Percentiles rank a stretch among this genome's conserved stretches.
These are phyloP conservation scores for Drosophila navojoa DNA, from an alignment of 1,140 invertebrate species.

Conservation along the genomic window DNA sequence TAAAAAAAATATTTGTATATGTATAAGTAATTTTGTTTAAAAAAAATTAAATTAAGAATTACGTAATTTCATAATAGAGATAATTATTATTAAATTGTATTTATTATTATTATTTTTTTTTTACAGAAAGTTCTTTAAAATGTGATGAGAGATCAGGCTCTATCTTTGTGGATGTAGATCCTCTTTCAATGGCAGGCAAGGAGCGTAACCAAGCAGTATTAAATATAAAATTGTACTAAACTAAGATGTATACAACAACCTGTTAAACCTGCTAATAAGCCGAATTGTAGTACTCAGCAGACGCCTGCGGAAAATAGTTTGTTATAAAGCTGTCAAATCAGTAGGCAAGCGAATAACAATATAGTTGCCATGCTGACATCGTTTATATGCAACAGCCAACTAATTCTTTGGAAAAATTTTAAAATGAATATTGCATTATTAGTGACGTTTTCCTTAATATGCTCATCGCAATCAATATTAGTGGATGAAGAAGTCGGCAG, in stretches of 20 bases:
- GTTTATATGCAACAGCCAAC: conserved; percentile 15
- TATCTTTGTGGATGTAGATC: conserved; percentile 4
- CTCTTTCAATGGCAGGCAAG: neutral
- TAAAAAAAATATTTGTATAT: too few species aligned
- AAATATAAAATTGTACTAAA: conserved; percentile 20
- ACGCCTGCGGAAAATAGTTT: neutral
- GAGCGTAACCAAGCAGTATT: conserved; percentile 35
- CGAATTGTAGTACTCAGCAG: neutral
- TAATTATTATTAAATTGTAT: neutral
- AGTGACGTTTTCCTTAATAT: conserved; percentile 43
- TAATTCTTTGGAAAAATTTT: conserved; percentile 4
- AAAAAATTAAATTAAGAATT: too few species aligned
- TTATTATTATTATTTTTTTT: neutral
- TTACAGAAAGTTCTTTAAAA: conserved; percentile 2
- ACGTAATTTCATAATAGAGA: too few species aligned
- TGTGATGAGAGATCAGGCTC: neutral
- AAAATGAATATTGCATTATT: conserved; percentile 39
- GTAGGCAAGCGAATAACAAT: neutral
- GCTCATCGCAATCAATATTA: conserved; percentile 43
- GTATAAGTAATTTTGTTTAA: too few species aligned
- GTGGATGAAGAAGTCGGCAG: conserved; percentile 37
- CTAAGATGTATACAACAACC: neutral
- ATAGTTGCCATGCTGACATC: conserved; percentile 3
- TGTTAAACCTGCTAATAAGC: neutral
- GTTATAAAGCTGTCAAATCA: neutral